These are phyloP conservation scores for Gerris lacustris DNA, from an alignment of 2,888 invertebrate genomes.

Conservation along the genomic window DNA sequence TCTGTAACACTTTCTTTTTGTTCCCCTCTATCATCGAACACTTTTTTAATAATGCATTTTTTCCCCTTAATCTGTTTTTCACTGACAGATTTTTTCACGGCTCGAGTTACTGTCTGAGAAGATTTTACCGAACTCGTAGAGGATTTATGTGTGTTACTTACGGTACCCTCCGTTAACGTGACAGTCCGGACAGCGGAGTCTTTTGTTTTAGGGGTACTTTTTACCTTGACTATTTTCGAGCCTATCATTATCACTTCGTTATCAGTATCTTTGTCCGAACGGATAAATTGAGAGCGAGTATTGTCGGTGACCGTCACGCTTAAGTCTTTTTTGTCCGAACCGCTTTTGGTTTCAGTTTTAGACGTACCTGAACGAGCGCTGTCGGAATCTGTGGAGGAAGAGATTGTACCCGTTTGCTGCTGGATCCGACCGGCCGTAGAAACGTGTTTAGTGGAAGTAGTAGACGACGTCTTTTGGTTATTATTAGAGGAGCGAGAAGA, in stretches of 20 bases:
- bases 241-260: not conserved
- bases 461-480: not conserved
- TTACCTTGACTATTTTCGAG: not conserved
- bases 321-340: not conserved
- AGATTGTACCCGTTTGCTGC: not conserved
- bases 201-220: not conserved
- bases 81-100: not conserved
- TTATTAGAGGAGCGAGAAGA: not conserved
- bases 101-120: not conserved
- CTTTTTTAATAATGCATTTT: conserved; percentile 16
- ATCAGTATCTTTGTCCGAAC: not conserved
- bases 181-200: not conserved
- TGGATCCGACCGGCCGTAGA: not conserved
- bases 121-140: not conserved
- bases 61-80: not conserved
- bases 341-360: not conserved
- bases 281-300: too few relatives aligned
- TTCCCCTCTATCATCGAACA: conserved; percentile 18
- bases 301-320: not conserved
- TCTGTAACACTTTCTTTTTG: conserved; percentile 22
- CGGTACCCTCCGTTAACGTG: not conserved
- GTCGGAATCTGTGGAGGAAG: not conserved
- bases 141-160: not conserved
- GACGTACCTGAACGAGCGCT: too few relatives aligned
- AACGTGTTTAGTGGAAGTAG: not conserved